phyloP scores from a whole-genome alignment of 2,113 vertebrate genomes.

The Phycodurus eques region DNA sequence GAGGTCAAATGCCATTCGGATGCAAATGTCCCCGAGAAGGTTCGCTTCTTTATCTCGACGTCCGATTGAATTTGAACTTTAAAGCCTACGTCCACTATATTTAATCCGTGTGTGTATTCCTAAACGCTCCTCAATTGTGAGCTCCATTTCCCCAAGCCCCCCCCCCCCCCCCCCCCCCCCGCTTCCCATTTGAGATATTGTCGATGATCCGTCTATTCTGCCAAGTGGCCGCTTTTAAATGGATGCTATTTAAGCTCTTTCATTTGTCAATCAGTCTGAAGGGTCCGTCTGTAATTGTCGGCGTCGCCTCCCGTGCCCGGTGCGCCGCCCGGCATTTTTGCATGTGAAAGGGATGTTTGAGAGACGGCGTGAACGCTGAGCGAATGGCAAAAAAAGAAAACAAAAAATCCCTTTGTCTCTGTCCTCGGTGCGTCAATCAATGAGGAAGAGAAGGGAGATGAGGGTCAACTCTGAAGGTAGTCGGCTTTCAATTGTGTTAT shows the following conservation, averaged over 20 bases:
- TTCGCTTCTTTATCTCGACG: neutral
- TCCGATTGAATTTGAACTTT: slow-evolving; percentile 1
- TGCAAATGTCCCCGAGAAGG: neutral
- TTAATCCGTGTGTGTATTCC: neutral
- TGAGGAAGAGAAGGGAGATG: slow-evolving; percentile 26
- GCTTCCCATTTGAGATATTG: slow-evolving; percentile 66
- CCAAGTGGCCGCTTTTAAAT: slow-evolving; percentile 52
- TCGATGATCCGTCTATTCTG: slow-evolving; percentile 63
- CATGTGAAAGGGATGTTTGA: slow-evolving; percentile 70
- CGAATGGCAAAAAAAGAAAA: slow-evolving; percentile 53
- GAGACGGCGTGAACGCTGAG: slow-evolving; percentile 61
- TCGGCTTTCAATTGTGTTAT: neutral
- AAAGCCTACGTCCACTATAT: neutral
- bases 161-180: slow-evolving; percentile 3
- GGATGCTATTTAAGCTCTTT: slow-evolving; percentile 67
- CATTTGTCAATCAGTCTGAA: slow-evolving; percentile 75
- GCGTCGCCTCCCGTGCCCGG: slow-evolving; percentile 51
- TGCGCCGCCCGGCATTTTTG: slow-evolving; percentile 52
- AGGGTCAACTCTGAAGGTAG: slow-evolving; percentile 2
- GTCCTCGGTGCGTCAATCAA: slow-evolving; percentile 59
- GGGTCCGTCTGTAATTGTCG: slow-evolving; percentile 69
- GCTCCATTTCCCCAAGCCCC: slow-evolving; percentile 50
- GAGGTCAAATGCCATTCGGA: neutral
- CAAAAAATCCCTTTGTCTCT: slow-evolving; percentile 62
- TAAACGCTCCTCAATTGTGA: slow-evolving; percentile 51